Conservation (phyloP, 2,888 invertebrate species). For the Anorthoa munda region DNA sequence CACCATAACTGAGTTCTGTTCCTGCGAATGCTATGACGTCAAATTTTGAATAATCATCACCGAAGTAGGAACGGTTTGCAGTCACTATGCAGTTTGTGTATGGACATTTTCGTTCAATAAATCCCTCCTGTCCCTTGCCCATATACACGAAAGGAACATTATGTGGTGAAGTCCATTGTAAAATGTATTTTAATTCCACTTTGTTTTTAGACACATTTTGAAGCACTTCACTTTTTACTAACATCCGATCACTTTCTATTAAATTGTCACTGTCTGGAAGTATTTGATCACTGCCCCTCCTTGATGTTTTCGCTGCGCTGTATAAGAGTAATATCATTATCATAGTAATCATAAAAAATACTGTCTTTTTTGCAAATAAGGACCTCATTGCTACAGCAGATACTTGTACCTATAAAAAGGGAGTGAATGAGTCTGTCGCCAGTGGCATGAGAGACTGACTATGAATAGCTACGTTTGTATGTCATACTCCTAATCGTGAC, state of each 20-base stretch:
- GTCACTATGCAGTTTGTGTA: slow-evolving; percentile 82
- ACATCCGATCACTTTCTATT: slow-evolving; percentile 2
- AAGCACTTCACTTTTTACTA: slow-evolving; percentile 22
- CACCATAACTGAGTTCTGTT: slow-evolving; percentile 67
- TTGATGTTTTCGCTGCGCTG: slow-evolving; percentile 2
- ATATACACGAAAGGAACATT: slow-evolving; percentile 75
- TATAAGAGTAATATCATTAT: slow-evolving; percentile 32
- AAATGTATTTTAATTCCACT: slow-evolving; percentile 71
- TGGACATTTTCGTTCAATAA: slow-evolving; percentile 76
- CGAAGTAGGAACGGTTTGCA: slow-evolving; percentile 67
- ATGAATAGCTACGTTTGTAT: slow-evolving; percentile 8
- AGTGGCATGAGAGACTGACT: slow-evolving; percentile 36
- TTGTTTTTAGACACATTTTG: slow-evolving; percentile 12
- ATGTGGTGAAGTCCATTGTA: slow-evolving; percentile 74
- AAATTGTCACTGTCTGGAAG: slow-evolving; percentile 9
- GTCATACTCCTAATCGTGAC: slow-evolving; percentile 24
- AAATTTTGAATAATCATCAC: slow-evolving; percentile 74
- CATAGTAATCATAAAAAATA: slow-evolving; percentile 9
- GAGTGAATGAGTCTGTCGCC: not conserved
- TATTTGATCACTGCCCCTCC: not conserved
- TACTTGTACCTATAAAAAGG: not conserved
- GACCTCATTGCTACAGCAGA: slow-evolving; percentile 26
- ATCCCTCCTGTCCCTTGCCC: slow-evolving; percentile 70
- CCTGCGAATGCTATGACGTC: slow-evolving; percentile 81
- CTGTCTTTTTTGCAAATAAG: slow-evolving; percentile 19